Evolutionary conservation across 2,888 invertebrate species (phyloP).

Genomic region (Mystacides longicornis): DNA sequence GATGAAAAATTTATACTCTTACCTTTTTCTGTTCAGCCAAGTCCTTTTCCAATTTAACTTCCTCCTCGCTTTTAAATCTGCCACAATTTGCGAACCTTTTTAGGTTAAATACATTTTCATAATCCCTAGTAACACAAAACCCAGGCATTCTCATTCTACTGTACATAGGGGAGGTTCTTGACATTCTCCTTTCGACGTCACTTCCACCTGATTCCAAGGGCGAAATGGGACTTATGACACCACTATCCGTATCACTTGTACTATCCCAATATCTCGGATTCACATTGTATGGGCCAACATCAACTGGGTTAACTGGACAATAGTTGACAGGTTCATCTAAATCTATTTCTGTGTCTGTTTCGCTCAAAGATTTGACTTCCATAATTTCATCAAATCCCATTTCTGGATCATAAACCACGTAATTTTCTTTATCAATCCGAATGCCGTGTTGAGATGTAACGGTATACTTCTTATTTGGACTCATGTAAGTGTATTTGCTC

Average conservation of each 20-base stretch:
- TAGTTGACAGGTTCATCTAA: not conserved
- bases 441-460: constrained; percentile 47
- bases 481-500: constrained; percentile 44
- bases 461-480: constrained; percentile 49
- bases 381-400: constrained; percentile 41
- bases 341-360: not conserved
- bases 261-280: constrained; percentile 32
- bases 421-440: constrained; percentile 48
- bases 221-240: constrained; percentile 56
- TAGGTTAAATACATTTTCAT: constrained; percentile 9
- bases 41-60: not conserved
- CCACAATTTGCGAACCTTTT: not conserved
- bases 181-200: constrained; percentile 15
- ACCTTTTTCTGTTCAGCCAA: constrained; percentile 16
- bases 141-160: constrained; percentile 9
- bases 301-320: not conserved
- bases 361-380: constrained; percentile 26
- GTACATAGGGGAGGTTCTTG: constrained; percentile 15
- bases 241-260: constrained; percentile 58
- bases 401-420: constrained; percentile 45
- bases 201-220: constrained; percentile 40
- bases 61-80: not conserved
- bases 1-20: not conserved
- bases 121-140: constrained; percentile 4
- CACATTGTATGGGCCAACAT: not conserved